Evolutionary conservation across 2,888 invertebrate genomes (phyloP).

Genomic region (Phytoseiulus persimilis): DNA sequence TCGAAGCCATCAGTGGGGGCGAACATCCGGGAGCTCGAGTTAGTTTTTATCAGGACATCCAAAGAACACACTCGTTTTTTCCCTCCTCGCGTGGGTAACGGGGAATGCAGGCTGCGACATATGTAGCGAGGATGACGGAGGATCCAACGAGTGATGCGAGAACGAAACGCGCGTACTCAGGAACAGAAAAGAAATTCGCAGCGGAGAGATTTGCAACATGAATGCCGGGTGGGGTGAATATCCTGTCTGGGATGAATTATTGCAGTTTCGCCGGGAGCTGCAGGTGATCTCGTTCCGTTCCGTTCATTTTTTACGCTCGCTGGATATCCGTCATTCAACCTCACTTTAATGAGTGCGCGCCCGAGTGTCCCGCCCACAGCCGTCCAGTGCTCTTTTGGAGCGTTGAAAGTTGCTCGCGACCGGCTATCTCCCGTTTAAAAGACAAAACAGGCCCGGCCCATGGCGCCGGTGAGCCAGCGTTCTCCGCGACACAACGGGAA

Average conservation of each 20-base stretch:
- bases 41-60: background rate
- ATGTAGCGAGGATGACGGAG: background rate
- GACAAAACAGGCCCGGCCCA: no score
- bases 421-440: no score
- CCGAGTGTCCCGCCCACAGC: no score
- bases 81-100: background rate
- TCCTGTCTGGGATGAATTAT: background rate
- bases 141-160: background rate
- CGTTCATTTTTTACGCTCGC: background rate
- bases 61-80: background rate
- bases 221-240: background rate
- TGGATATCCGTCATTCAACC: background rate
- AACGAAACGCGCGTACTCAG: no score
- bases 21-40: background rate
- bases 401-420: no score
- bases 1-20: background rate
- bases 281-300: background rate
- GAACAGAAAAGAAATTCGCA: background rate
- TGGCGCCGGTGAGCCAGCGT: no score
- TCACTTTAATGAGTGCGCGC: background rate
- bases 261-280: background rate
- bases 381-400: no score
- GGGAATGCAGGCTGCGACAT: background rate
- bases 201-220: background rate
- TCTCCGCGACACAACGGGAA: background rate